Base-by-base conservation (phyloP, 2,888 invertebrate genomes). In the Pyrrhosoma nymphula region DNA sequence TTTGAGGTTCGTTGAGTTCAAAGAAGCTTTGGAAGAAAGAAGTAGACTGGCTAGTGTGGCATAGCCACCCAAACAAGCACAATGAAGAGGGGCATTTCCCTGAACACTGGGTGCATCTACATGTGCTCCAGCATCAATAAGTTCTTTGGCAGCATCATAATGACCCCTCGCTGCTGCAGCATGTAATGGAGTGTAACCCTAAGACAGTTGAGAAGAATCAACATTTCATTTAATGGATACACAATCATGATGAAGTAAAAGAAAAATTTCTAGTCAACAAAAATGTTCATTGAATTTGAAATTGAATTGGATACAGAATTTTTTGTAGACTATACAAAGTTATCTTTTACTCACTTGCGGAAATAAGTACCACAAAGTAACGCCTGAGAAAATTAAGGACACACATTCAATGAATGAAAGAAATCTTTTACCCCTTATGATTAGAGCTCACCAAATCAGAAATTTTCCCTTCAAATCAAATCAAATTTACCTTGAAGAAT, bases 41-140 rank as follows among this genome's bases (percentile, higher is more conserved):
- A 98, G 97, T 95, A 97, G 97, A 63, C 97, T 97, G 93, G 97
- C 97, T 0, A 97, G 97, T 16, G 97, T 97, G 89, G 97, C 97
- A 96, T 98, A 97, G 4, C 98, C 98, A 96, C 98, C 98, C 93
- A 98, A 97, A 96, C 98, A 98, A 4, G 98, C 98, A 63, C 98
- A 97, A 96, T 98, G 97, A 63, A 98, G 96, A 0, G 98, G 97
- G 0, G 97, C 97, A 96, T 98, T 98, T 39, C 98, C 98, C 95
- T 97, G 97, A 8, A 97, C 96, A 96, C 98, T 98, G 89, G 97
- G 97, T 1, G 97, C 97, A 96, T 98, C 97, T 1, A 97, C 97
- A 95, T 98, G 97, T 0, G 97, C 97, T 0, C 97, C 97, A 30
- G 97, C 96, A 95, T 97, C 97, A 88, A 98, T 96, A 91, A 98